phyloP scores from a whole-genome alignment of 2,113 vertebrate genomes.

The Charina bottae region DNA sequence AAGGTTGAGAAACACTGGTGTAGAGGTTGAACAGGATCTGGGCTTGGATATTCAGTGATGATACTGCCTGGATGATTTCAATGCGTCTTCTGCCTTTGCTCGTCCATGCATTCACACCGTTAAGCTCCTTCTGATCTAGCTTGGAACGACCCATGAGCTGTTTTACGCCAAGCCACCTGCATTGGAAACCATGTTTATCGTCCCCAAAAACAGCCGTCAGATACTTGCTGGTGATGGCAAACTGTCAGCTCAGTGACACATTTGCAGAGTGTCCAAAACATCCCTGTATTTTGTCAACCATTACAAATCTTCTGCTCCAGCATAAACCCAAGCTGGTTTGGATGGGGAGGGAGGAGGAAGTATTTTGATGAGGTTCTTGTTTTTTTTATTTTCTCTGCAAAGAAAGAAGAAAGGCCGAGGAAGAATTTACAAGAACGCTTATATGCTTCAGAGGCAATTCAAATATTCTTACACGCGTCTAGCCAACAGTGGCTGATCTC shows the following conservation, averaged over 20 bases:
- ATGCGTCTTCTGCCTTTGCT: not conserved
- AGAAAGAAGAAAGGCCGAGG: not conserved
- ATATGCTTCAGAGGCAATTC: not conserved
- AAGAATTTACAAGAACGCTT: not conserved
- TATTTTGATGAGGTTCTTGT: not conserved
- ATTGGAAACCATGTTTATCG: not conserved
- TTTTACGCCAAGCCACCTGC: slow-evolving; percentile 1
- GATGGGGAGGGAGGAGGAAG: too few species aligned
- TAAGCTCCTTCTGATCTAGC: not conserved
- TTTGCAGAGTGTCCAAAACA: not conserved
- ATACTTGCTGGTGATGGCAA: not conserved
- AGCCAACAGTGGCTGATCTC: not conserved
- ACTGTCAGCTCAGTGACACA: too few species aligned
- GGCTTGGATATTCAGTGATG: too few species aligned
- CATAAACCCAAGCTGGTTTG: not conserved
- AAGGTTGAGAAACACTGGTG: not conserved
- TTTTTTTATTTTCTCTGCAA: not conserved
- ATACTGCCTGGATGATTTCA: too few species aligned
- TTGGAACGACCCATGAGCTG: not conserved
- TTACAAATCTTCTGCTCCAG: too few species aligned
- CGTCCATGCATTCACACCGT: not conserved
- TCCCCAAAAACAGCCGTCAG: not conserved
- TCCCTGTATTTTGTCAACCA: too few species aligned
- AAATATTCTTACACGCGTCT: not conserved
- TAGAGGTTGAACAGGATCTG: not conserved